Evolutionary conservation across 1,140 invertebrate genomes (phyloP).

Genomic region (Drosophila busckii): DNA sequence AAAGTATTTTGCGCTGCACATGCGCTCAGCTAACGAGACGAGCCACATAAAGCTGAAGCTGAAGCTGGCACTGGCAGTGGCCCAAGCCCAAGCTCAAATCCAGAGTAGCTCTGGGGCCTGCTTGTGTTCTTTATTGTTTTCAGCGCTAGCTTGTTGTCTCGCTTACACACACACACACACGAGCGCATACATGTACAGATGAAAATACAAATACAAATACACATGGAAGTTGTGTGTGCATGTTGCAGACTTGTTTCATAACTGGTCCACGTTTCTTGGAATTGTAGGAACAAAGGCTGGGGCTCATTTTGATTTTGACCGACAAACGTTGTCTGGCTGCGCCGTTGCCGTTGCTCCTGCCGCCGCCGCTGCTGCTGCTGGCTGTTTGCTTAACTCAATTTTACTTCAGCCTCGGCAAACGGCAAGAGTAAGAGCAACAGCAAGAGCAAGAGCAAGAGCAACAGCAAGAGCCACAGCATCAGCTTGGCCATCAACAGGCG

Average conservation of each 20-base stretch:
- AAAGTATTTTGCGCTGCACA: constrained; percentile 53
- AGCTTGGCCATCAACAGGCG: constrained; percentile 13
- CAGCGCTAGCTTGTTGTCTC: constrained; percentile 12
- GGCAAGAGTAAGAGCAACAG: no score
- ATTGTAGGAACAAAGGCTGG: constrained; percentile 72
- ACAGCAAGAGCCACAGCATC: constrained; percentile 19
- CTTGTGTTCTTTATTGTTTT: constrained; percentile 72
- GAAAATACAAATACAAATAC: no score
- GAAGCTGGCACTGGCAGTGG: constrained; percentile 39
- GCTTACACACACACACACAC: neutral
- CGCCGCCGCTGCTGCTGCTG: constrained; percentile 20
- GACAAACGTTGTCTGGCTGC: constrained; percentile 72
- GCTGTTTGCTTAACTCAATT: constrained; percentile 45
- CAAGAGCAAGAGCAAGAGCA: constrained; percentile 18
- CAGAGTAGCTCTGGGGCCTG: constrained; percentile 20
- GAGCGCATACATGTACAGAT: no score
- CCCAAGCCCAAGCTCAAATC: constrained; percentile 12
- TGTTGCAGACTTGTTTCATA: constrained; percentile 77
- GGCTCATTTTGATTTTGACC: constrained; percentile 78
- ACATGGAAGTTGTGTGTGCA: constrained; percentile 59
- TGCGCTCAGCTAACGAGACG: constrained; percentile 66
- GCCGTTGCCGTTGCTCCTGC: constrained; percentile 13
- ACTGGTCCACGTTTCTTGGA: constrained; percentile 76
- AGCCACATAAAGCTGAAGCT: constrained; percentile 9
- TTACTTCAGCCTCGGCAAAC: no score